Conservation (phyloP, 2,113 vertebrate species). For the Acanthochromis polyacanthus region DNA sequence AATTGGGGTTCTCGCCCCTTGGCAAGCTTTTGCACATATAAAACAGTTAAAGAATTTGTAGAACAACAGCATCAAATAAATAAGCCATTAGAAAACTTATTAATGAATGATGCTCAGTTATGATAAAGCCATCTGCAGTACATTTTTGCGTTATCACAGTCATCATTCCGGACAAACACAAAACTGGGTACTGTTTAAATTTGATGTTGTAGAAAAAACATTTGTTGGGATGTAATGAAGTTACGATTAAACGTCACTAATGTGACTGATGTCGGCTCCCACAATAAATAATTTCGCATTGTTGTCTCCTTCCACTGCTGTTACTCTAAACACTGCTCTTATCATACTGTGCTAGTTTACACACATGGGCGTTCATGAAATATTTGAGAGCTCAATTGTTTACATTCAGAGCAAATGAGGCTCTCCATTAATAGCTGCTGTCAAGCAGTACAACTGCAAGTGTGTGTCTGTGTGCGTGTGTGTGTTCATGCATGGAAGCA, state of each 20-base stretch:
- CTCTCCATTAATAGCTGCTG: conserved; percentile 75
- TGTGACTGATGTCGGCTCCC: conserved; percentile 56
- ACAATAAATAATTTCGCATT: conserved; percentile 56
- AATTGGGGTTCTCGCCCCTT: conserved; percentile 65
- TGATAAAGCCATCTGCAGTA: conserved; percentile 36
- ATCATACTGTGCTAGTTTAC: conserved; percentile 65
- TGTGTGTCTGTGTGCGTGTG: conserved; percentile 16
- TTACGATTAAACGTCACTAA: conserved; percentile 61
- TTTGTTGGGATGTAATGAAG: conserved; percentile 54
- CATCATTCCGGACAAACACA: conserved; percentile 18
- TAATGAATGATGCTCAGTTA: conserved; percentile 67
- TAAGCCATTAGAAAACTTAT: conserved; percentile 43
- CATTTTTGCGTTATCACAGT: conserved; percentile 24
- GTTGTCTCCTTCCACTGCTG: conserved; percentile 44
- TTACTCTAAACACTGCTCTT: conserved; percentile 60
- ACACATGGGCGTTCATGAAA: conserved; percentile 71
- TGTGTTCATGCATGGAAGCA: conserved; percentile 52
- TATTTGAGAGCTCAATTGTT: conserved; percentile 73
- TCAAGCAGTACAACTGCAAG: conserved; percentile 58
- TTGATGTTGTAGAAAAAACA: conserved; percentile 34
- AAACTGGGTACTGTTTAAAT: conserved; percentile 44
- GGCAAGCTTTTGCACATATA: conserved; percentile 68
- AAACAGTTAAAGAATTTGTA: conserved; percentile 63
- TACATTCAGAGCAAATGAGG: conserved; percentile 75
- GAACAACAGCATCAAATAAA: conserved; percentile 58